Evolutionary conservation across 1,140 invertebrate genomes (phyloP), one percentile per base, ranked within the genome.

Genomic region (Lordiphosa clarofinis): DNA sequence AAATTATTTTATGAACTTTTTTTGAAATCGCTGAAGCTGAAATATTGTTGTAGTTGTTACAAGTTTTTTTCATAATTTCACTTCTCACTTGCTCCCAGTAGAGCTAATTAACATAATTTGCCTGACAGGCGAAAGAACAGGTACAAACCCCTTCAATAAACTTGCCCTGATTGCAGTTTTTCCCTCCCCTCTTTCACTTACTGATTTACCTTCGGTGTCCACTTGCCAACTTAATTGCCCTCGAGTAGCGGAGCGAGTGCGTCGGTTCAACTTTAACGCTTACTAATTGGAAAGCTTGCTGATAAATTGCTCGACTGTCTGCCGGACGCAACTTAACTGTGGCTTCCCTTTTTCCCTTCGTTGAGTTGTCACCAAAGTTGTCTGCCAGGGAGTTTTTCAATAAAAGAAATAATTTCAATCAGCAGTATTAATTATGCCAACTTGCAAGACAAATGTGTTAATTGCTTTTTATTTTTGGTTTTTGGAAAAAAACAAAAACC

Each of bases 131-230:
- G 15, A 15, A 15, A 15, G 1, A 21, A 21, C 21, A 21, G 21
- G 21, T 21, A 21, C 21, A 21, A 21, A 21, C 21, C 4, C 21
- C 21, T 21, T 21, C 24, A 31, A 31, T 31, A 46, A 13, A 31
- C 24, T 31, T 12, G n/a, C 4, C 24, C 4, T 31, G 21, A 15
- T 13, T 39, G 38, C 38, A 44, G 43, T 46, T 46, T 46, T 46
- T n/a, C n/a, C n/a, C 11, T 12, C 31, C 43, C 24, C 21, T 46
- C 31, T 44, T 12, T n/a, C 21, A 44, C 11, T 44, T 44, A 44
- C 42, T 44, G 42, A 44, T 44, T 46, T 28, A 28, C 24, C 24
- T 46, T 46, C 43, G 40, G 43, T 46, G 43, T 46, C 43, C 43
- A 46, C 43, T 46, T 28, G 11, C 4, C 43, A 10, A 28, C 24